Evolutionary conservation across 2,113 vertebrate genomes (phyloP), one percentile per base, ranked within the genome.

Genomic region (Eonycteris spelaea): DNA sequence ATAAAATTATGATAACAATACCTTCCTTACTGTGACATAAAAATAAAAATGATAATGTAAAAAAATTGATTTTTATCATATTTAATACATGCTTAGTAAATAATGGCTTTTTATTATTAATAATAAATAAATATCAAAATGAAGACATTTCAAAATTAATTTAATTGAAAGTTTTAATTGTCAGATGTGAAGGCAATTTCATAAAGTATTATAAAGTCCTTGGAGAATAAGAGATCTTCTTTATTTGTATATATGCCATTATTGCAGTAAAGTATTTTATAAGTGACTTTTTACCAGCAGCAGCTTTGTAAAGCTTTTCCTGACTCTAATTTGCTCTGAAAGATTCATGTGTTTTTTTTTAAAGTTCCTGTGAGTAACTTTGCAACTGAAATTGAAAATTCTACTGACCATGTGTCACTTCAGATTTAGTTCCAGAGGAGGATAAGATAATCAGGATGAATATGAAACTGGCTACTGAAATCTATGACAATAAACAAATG

Each of bases 341-440:
- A 93, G 24, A 70, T 86, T 90, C 59, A 80, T 75, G 43, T 71
- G 6, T 48, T 83, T 95, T 83, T 95, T 78, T 55, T 65, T 87
- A 30, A 73, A 51, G 30, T 57, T 93, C 21, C 21, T 77, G 19
- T 55, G 43, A 71, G 24, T 33, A 70, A 51, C 57, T 93, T 80
- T 95, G 51, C 51, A 94, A 87, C 83, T 70, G 75, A 59, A 82
- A 83, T 94, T 43, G 68, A 94, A 96, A 91, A 82, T 77, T 71
- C 4, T 0, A 30, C 43, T 65, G 59, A 91, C 77, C 67, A 35
- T 83, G 82, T 87, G 75, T 87, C 82, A 87, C 82, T 91, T 95
- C 70, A 83, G 38, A 71, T 96, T 95, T 96, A 78, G 35, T 48
- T 83, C 26, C 82, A 87, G 91, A 84, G n/a, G 45, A 94, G 6